These are phyloP conservation scores for Bombus terrestris DNA, from an alignment of 1,140 invertebrate species.

Conservation along the genomic window DNA sequence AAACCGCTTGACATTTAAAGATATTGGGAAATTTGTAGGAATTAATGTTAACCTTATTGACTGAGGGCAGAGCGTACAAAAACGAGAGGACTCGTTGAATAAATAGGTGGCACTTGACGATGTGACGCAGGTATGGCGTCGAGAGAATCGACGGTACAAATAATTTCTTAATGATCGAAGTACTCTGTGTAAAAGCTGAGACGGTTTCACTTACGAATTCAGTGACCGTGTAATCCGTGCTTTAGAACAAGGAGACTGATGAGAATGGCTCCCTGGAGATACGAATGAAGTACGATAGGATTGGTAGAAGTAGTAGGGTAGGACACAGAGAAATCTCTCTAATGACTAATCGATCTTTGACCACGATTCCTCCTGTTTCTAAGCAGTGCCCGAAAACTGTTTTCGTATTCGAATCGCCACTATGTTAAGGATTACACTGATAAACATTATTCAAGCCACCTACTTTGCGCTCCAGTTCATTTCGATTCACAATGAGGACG, in stretches of 20 bases:
- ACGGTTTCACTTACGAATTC: slow-evolving; percentile 67
- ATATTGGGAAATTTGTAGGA: not conserved
- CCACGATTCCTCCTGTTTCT: slow-evolving; percentile 51
- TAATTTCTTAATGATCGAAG: slow-evolving; percentile 30
- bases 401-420: slow-evolving; percentile 55
- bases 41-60: not conserved
- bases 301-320: not conserved
- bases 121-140: not conserved
- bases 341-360: slow-evolving; percentile 67
- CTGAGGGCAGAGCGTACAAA: not conserved
- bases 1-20: not conserved
- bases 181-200: slow-evolving; percentile 41
- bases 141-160: not conserved
- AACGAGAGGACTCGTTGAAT: not conserved
- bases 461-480: slow-evolving; percentile 38
- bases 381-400: slow-evolving; percentile 42
- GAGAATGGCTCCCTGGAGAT: slow-evolving; percentile 61
- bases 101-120: not conserved
- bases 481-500: slow-evolving; percentile 21
- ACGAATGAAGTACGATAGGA: slow-evolving; percentile 49
- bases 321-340: slow-evolving; percentile 29
- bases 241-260: slow-evolving; percentile 58
- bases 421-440: slow-evolving; percentile 11
- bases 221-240: slow-evolving; percentile 61
- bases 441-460: slow-evolving; percentile 46